phyloP scores from a whole-genome alignment of 2,113 vertebrate species.

The Copsychus sechellarum region DNA sequence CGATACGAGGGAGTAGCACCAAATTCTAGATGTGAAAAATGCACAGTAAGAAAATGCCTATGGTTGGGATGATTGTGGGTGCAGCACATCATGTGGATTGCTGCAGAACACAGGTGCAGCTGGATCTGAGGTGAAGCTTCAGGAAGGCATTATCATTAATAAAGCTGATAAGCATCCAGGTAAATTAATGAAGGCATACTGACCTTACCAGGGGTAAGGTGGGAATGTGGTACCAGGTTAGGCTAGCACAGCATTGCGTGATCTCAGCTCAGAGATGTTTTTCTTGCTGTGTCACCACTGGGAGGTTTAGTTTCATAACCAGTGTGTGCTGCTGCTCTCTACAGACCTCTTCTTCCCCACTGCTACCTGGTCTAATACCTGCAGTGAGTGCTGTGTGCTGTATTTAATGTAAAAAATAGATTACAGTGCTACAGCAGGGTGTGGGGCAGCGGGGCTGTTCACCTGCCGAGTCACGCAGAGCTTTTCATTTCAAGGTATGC shows the following conservation, averaged over 20 bases:
- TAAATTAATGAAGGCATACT: not conserved
- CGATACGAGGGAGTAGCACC: not conserved
- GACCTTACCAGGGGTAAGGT: not conserved
- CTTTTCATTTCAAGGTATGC: not conserved
- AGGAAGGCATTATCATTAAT: not conserved
- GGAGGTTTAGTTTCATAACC: not conserved
- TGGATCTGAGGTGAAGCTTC: not conserved
- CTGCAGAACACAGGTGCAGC: not conserved
- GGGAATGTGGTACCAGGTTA: not conserved
- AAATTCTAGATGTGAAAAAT: not conserved
- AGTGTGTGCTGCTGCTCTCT: not conserved
- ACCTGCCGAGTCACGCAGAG: not conserved
- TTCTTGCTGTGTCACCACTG: not conserved
- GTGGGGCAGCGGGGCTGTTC: not conserved
- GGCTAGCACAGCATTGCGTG: accelerated
- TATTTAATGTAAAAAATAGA: accelerated
- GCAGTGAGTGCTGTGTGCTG: not conserved
- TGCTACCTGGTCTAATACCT: not conserved
- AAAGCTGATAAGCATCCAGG: not conserved
- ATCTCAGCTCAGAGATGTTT: not conserved
- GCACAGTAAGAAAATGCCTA: accelerated
- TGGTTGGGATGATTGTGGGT: accelerated
- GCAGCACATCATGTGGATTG: not conserved
- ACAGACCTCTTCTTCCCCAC: not conserved
- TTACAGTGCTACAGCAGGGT: not conserved